phyloP scores from a whole-genome alignment of 2,888 invertebrate species.

The Melinaea marsaeus region DNA sequence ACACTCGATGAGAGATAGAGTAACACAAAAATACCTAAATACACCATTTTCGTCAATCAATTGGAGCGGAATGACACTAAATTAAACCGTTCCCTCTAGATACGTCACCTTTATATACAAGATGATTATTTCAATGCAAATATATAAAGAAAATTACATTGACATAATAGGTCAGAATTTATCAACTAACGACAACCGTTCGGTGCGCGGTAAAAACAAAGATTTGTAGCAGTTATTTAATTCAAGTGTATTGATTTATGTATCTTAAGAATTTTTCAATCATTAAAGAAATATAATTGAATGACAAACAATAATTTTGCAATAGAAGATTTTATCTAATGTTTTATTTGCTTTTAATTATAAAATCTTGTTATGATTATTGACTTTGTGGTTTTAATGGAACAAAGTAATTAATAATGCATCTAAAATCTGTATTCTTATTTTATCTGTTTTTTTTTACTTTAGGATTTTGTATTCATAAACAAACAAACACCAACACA shows the following conservation, averaged over 20 bases:
- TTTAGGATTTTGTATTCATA: too few species aligned
- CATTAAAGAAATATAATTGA: background rate
- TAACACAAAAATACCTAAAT: slow-evolving; percentile 27
- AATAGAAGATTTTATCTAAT: too few species aligned
- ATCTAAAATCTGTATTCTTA: too few species aligned
- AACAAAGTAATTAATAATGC: too few species aligned
- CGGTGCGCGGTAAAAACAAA: slow-evolving; percentile 14
- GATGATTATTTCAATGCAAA: slow-evolving; percentile 33
- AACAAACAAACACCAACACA: too few species aligned
- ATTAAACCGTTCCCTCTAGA: slow-evolving; percentile 15
- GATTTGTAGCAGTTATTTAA: slow-evolving; percentile 10
- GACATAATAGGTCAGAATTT: slow-evolving; percentile 48
- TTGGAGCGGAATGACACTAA: slow-evolving; percentile 19
- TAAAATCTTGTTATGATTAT: too few species aligned
- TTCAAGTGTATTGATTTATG: background rate
- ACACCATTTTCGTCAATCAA: slow-evolving; percentile 29
- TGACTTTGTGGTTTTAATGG: too few species aligned
- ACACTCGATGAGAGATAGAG: slow-evolving; percentile 31
- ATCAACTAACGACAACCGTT: slow-evolving; percentile 33
- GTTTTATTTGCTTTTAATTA: too few species aligned
- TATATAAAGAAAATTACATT: slow-evolving; percentile 37
- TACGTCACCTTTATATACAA: slow-evolving; percentile 29
- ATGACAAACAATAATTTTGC: too few species aligned
- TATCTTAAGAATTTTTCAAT: background rate
- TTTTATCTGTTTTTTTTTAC: too few species aligned